phyloP scores from a whole-genome alignment of 2,113 vertebrate genomes.

The Rutilus rutilus region DNA sequence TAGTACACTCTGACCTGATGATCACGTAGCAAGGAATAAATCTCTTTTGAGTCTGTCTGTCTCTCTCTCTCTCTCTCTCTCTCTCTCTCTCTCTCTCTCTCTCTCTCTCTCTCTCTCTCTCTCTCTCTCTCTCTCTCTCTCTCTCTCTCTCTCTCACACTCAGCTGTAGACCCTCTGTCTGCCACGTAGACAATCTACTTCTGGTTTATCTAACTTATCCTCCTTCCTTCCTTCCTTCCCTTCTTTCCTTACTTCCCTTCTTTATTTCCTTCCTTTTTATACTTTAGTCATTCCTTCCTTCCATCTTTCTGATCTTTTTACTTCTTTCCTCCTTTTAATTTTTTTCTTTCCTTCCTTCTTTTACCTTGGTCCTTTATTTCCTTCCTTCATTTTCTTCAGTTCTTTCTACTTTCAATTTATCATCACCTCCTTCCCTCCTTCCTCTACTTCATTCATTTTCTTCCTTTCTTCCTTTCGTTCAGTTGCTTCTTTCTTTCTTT shows the following conservation, averaged over 20 bases:
- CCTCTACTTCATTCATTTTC: neutral
- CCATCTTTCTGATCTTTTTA: neutral
- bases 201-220: conserved; percentile 10
- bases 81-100: neutral
- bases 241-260: neutral
- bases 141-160: neutral
- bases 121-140: neutral
- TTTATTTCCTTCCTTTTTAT: neutral
- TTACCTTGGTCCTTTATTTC: neutral
- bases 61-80: neutral
- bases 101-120: neutral
- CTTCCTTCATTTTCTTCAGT: neutral
- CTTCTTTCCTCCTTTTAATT: neutral
- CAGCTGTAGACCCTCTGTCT: conserved; percentile 27
- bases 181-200: conserved; percentile 44
- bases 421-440: too few relatives aligned
- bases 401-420: neutral
- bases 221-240: neutral
- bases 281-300: neutral
- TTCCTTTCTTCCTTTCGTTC: neutral
- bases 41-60: neutral
- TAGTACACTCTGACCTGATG: neutral
- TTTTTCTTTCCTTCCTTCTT: neutral
- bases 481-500: neutral
- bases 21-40: neutral